These are phyloP conservation scores for Junonia oenone DNA, from an alignment of 2,888 invertebrate genomes.

Conservation along the genomic window DNA sequence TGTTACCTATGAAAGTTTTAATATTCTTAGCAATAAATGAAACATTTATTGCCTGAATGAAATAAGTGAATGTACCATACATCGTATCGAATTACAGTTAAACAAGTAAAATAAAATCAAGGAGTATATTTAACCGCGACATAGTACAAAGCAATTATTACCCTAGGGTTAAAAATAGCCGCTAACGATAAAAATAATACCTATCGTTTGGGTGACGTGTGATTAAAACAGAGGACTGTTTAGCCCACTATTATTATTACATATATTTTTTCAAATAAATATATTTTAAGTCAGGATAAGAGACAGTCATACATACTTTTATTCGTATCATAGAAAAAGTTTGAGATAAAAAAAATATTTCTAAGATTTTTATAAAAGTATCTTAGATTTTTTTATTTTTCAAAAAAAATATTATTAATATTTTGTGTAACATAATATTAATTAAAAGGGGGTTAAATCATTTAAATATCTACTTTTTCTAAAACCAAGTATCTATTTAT, in stretches of 20 bases:
- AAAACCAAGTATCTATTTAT: too few species aligned
- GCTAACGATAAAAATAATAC: conserved; percentile 59
- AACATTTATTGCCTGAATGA: background rate
- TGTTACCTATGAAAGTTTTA: too few species aligned
- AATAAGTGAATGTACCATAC: background rate
- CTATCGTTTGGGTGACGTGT: conserved; percentile 37
- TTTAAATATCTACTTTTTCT: too few species aligned
- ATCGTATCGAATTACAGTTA: conserved; percentile 24
- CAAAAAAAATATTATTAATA: too few species aligned
- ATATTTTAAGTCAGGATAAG: background rate
- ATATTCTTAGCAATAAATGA: background rate
- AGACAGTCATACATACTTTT: too few species aligned
- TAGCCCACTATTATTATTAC: conserved; percentile 4
- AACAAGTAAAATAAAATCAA: conserved; percentile 15
- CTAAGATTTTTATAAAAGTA: too few species aligned
- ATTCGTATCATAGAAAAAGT: too few species aligned
- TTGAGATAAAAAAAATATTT: too few species aligned
- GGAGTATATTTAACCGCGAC: conserved; percentile 30
- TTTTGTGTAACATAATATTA: too few species aligned
- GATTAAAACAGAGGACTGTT: conserved; percentile 27
- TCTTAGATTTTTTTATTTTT: too few species aligned
- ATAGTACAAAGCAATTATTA: conserved; percentile 52
- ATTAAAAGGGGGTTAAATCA: too few species aligned
- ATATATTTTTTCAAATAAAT: background rate
- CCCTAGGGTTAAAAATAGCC: conserved; percentile 58